Conservation (phyloP, 2,113 vertebrate species). For the Ursus arctos region DNA sequence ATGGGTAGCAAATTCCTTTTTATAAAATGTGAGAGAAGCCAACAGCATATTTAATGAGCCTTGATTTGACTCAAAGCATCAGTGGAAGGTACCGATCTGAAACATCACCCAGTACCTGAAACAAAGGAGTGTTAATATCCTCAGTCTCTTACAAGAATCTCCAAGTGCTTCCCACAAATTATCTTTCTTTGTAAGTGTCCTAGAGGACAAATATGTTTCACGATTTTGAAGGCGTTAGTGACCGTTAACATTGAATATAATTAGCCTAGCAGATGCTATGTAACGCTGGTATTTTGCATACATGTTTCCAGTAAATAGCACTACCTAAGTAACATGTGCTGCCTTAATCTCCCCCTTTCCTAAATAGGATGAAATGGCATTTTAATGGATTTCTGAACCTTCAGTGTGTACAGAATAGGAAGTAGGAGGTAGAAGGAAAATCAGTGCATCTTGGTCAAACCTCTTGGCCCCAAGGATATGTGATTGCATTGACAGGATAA, state of each 20-base stretch:
- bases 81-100: not conserved
- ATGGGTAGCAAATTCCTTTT: conserved; percentile 8
- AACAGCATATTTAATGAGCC: not conserved
- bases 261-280: not conserved
- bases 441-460: conserved; percentile 36
- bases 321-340: not conserved
- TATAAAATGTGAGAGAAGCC: conserved; percentile 11
- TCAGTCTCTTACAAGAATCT: conserved; percentile 21
- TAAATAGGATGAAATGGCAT: conserved; percentile 75
- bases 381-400: conserved; percentile 85
- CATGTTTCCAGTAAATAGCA: not conserved
- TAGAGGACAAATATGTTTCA: not conserved
- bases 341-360: not conserved
- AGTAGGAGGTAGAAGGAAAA: conserved; percentile 74
- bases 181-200: not conserved
- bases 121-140: conserved; percentile 7
- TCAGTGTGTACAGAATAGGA: conserved; percentile 80
- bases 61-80: not conserved
- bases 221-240: conserved; percentile 29
- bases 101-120: not conserved
- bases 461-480: conserved; percentile 75
- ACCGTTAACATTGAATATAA: conserved; percentile 14
- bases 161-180: conserved; percentile 25
- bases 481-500: conserved; percentile 53
- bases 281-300: not conserved